Percentiles rank a stretch among this genome's conserved stretches.
These are phyloP conservation scores for Hippocampus abdominalis DNA, from an alignment of 2,113 vertebrate species.

Conservation along the genomic window DNA sequence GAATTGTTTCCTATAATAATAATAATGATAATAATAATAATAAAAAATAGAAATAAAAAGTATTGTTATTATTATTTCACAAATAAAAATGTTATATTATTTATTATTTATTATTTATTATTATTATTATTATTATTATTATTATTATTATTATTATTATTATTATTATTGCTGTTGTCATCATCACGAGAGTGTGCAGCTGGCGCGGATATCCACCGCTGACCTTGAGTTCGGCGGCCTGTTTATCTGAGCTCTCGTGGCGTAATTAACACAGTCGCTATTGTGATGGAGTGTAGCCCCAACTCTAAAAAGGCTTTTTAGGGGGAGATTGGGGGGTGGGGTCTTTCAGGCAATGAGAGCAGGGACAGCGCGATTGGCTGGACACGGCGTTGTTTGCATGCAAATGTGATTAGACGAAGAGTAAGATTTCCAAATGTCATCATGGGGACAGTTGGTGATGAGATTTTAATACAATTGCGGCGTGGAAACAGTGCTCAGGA, in stretches of 20 bases:
- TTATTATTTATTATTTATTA: slow-evolving; percentile 29
- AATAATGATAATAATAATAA: too few relatives aligned
- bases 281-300: slow-evolving; percentile 55
- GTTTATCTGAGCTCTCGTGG: slow-evolving; percentile 69
- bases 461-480: slow-evolving; percentile 76
- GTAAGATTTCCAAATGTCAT: slow-evolving; percentile 73
- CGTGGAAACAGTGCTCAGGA: slow-evolving; percentile 73
- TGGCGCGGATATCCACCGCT: slow-evolving; percentile 67
- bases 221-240: slow-evolving; percentile 71
- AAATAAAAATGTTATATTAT: slow-evolving; percentile 25
- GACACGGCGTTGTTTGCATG: slow-evolving; percentile 61
- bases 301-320: neutral
- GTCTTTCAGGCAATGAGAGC: neutral
- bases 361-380: neutral
- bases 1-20: slow-evolving; percentile 42
- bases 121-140: too few relatives aligned
- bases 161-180: slow-evolving; percentile 41
- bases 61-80: slow-evolving; percentile 59
- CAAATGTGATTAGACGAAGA: slow-evolving; percentile 70
- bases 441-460: slow-evolving; percentile 74
- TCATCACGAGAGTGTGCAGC: slow-evolving; percentile 62
- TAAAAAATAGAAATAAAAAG: too few relatives aligned
- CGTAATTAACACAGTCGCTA: slow-evolving; percentile 71
- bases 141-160: slow-evolving; percentile 54
- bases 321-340: too few relatives aligned